Percentiles rank a stretch among this genome's conserved stretches.
Conservation (phyloP, 2,888 invertebrate genomes). For the Pyrrhosoma nymphula region DNA sequence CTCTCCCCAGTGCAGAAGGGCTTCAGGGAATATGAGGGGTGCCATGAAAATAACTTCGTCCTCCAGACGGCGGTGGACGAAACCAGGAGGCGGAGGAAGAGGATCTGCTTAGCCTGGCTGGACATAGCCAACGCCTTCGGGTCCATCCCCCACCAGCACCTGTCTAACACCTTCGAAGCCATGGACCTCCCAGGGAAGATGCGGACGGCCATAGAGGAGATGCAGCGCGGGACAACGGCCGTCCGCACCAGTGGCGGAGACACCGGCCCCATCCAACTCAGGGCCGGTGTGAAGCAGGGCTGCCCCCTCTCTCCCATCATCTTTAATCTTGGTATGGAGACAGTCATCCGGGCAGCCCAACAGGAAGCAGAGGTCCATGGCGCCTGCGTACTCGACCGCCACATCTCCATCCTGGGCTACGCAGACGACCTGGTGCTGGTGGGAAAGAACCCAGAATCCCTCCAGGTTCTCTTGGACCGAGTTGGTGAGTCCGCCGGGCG, state of each 20-base stretch:
- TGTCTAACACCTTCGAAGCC: no score
- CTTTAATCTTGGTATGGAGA: constrained; percentile 74
- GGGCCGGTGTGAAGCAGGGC: not conserved
- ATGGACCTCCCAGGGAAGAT: no score
- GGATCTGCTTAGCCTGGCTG: constrained; percentile 74
- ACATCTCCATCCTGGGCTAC: constrained; percentile 70
- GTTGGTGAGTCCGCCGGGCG: no score
- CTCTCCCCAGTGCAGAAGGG: no score
- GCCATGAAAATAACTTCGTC: constrained; percentile 73
- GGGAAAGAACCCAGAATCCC: not conserved
- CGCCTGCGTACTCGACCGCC: no score
- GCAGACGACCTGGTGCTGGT: constrained; percentile 72
- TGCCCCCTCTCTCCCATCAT: constrained; percentile 69
- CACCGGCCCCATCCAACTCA: no score
- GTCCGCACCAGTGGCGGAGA: no score
- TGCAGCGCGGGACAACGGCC: constrained; percentile 49
- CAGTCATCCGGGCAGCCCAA: constrained; percentile 70
- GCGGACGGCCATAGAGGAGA: no score
- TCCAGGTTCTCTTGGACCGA: no score
- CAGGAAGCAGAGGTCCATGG: not conserved
- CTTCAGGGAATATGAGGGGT: not conserved
- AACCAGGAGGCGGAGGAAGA: constrained; percentile 69
- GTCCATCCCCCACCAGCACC: no score
- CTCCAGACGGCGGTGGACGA: constrained; percentile 74
- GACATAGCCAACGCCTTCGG: constrained; percentile 72